Evolutionary conservation across 2,888 invertebrate species (phyloP), one percentile per base, ranked within the genome.

Genomic region (Palloptera scutellata): DNA sequence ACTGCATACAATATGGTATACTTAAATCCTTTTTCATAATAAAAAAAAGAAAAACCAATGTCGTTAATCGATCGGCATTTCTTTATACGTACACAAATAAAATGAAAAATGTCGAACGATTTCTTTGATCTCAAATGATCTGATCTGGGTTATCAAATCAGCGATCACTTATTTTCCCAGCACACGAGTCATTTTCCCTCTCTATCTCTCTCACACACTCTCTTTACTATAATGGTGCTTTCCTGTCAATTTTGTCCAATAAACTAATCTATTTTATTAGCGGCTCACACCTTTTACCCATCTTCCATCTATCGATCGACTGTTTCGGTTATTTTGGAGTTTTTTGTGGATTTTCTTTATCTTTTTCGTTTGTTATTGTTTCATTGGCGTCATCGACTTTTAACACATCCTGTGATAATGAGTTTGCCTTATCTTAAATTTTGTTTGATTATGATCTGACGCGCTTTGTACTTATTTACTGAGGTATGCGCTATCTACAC

Each of bases 351-450:
- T 15, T 48, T 59, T 40, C 43, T 13, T 67, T 71, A 66, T n/a
- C 13, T 11, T 17, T 20, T 58, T 43, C 45, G n/a, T 20, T 59
- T 58, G 15, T 45, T 45, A 20, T 40, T 55, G 45, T 9, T 55
- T 63, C 55, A 72, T 76, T 58, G 73, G 73, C 72, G 74, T 73
- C 76, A 69, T 73, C 76, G 77, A 74, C 45, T 79, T 75, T 19
- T 68, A 72, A 75, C 77, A 73, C 81, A 79, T 79, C 77, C 80
- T 78, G 79, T 76, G 81, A 79, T 80, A 80, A 80, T 81, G 79
- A 76, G 79, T 75, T 79, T 76, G 70, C 77, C 75, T 79, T 79
- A 80, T 79, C 79, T 76, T 67, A 68, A 68, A 73, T 71, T 75
- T 61, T 48, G 43, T 69, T 67, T 63, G 68, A 61, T 70, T 75